phyloP scores from a whole-genome alignment of 2,113 vertebrate species.

The Pollimyrus isidori region DNA sequence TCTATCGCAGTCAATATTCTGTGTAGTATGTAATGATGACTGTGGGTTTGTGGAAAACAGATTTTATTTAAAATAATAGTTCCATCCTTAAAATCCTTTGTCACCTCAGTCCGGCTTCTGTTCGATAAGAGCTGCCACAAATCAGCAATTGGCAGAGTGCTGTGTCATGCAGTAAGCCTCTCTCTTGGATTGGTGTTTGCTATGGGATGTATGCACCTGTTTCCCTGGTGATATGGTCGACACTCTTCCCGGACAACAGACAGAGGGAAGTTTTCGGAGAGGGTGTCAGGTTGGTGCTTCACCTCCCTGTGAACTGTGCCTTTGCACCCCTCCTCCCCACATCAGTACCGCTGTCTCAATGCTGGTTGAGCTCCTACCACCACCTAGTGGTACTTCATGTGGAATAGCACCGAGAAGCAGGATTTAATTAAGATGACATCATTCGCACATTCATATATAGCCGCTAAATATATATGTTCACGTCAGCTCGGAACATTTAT shows the following conservation, averaged over 20 bases:
- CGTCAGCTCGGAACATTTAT: neutral
- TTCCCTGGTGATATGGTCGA: neutral
- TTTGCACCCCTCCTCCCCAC: neutral
- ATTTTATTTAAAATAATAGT: neutral
- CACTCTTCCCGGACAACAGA: neutral
- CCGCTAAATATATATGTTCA: slow-evolving; percentile 18
- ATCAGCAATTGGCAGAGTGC: neutral
- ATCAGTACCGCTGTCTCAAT: neutral
- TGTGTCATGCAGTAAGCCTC: neutral
- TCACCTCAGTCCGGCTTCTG: neutral
- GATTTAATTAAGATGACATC: slow-evolving; percentile 27
- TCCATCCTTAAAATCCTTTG: neutral
- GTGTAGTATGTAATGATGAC: neutral
- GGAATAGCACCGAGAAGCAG: neutral
- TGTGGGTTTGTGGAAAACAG: neutral
- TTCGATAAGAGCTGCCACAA: neutral
- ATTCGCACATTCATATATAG: slow-evolving; percentile 11
- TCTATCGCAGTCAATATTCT: neutral
- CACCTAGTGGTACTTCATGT: slow-evolving; percentile 17
- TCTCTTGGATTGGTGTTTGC: neutral
- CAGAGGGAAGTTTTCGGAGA: neutral
- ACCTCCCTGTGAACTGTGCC: slow-evolving; percentile 4
- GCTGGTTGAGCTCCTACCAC: slow-evolving; percentile 1
- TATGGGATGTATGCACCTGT: neutral
- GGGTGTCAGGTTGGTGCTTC: neutral